Evolutionary conservation across 2,113 vertebrate genomes (phyloP).

Genomic region (Rafetus swinhoei): DNA sequence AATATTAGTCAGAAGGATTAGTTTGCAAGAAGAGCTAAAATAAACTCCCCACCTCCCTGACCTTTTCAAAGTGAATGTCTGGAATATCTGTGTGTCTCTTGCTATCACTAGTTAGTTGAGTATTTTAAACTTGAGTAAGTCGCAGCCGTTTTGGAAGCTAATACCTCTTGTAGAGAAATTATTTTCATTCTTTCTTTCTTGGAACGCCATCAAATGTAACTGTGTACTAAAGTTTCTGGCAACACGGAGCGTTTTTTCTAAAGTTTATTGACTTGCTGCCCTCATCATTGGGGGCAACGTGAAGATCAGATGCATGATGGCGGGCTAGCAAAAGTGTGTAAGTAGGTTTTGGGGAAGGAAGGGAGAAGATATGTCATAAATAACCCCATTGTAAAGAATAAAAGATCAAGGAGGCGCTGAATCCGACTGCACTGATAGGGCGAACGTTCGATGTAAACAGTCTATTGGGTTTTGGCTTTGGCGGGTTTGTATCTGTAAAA

Average conservation of each 20-base stretch:
- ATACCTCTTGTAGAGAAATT: neutral
- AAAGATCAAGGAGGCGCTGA: neutral
- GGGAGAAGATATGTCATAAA: neutral
- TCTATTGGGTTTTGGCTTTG: neutral
- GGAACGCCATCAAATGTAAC: neutral
- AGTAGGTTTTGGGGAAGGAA: neutral
- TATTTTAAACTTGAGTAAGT: neutral
- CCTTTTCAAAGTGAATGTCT: neutral
- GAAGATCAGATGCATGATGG: neutral
- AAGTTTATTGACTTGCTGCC: neutral
- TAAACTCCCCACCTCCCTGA: neutral
- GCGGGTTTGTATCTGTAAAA: neutral
- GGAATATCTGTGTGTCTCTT: neutral
- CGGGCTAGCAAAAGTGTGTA: neutral
- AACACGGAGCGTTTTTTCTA: neutral
- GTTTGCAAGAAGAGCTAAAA: neutral
- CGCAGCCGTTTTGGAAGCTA: neutral
- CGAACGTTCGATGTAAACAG: neutral
- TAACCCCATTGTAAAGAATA: neutral
- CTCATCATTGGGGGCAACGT: neutral
- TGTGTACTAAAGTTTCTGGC: neutral
- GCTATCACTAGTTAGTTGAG: neutral
- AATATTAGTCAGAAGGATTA: neutral
- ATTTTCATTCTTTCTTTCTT: neutral
- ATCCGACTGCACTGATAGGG: neutral